A percentile compares a stretch with the other conserved stretches of the same genome.
Conservation (phyloP, 2,888 invertebrate genomes). For the Stratiomys singularior region DNA sequence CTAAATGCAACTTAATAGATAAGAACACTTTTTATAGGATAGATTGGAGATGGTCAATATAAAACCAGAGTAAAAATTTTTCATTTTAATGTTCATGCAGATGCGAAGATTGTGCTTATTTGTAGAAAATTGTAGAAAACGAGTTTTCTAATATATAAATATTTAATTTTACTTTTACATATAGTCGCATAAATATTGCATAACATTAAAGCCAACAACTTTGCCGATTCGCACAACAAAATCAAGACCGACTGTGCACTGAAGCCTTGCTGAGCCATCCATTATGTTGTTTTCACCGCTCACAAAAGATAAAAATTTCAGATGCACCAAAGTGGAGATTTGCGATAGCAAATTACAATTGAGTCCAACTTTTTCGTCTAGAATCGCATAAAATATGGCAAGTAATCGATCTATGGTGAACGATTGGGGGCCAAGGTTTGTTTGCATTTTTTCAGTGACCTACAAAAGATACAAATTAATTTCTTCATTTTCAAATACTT, state of each 20-base stretch:
- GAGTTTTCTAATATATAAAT: no score
- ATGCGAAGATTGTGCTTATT: no score
- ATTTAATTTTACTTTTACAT: no score
- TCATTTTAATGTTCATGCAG: no score
- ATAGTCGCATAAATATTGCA: constrained; percentile 81
- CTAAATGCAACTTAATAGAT: no score
- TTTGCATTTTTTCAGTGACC: constrained; percentile 70
- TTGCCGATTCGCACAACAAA: constrained; percentile 82
- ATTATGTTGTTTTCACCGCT: constrained; percentile 77
- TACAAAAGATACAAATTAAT: constrained; percentile 50
- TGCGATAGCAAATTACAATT: constrained; percentile 89
- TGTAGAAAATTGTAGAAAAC: no score
- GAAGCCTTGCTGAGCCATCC: constrained; percentile 82
- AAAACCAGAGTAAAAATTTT: no score
- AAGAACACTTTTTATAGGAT: no score
- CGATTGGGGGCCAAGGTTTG: constrained; percentile 82
- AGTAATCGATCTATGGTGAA: constrained; percentile 84
- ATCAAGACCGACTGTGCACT: constrained; percentile 85
- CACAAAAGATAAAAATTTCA: constrained; percentile 78
- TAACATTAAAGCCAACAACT: constrained; percentile 79
- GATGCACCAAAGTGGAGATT: constrained; percentile 85
- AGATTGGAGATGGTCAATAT: no score
- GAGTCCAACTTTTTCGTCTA: constrained; percentile 84
- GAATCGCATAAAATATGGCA: constrained; percentile 90
- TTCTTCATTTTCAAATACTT: no score